Conservation (phyloP, 1,140 invertebrate genomes). For the Drosophila sulfurigaster region DNA sequence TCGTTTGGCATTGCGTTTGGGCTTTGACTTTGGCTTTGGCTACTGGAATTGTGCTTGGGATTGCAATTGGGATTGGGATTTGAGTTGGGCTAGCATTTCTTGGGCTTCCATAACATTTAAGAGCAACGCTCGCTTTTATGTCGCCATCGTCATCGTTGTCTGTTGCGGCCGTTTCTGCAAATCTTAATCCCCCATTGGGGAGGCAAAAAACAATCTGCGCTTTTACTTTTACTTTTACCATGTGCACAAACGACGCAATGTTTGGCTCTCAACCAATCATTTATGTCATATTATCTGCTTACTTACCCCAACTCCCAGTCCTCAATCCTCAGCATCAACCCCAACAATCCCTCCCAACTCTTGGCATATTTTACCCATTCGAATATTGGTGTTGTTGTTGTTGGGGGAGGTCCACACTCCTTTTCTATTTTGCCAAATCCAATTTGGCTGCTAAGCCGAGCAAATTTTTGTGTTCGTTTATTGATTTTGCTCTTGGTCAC, state of each 20-base stretch:
- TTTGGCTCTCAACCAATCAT: constrained; percentile 33
- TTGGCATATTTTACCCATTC: constrained; percentile 13
- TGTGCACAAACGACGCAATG: neutral
- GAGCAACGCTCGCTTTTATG: constrained; percentile 46
- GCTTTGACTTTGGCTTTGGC: neutral
- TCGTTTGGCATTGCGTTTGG: constrained; percentile 25
- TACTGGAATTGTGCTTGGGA: too few relatives aligned
- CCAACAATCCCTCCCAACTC: too few relatives aligned
- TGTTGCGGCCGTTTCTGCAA: constrained; percentile 29
- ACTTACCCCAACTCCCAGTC: constrained; percentile 36
- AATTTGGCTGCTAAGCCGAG: constrained; percentile 75
- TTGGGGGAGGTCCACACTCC: neutral
- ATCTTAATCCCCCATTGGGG: constrained; percentile 61
- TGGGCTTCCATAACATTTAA: constrained; percentile 57
- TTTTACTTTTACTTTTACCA: constrained; percentile 47
- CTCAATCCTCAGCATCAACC: neutral
- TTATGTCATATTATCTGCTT: constrained; percentile 70
- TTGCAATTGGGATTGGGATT: neutral
- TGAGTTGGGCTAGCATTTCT: neutral
- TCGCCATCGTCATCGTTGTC: constrained; percentile 50
- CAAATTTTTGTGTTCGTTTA: constrained; percentile 58
- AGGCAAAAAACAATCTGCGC: constrained; percentile 58
- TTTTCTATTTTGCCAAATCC: constrained; percentile 61
- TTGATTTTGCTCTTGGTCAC: constrained; percentile 56
- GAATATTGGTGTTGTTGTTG: neutral